Conservation (phyloP, 2,888 invertebrate species). For the Heliothis peltigera region DNA sequence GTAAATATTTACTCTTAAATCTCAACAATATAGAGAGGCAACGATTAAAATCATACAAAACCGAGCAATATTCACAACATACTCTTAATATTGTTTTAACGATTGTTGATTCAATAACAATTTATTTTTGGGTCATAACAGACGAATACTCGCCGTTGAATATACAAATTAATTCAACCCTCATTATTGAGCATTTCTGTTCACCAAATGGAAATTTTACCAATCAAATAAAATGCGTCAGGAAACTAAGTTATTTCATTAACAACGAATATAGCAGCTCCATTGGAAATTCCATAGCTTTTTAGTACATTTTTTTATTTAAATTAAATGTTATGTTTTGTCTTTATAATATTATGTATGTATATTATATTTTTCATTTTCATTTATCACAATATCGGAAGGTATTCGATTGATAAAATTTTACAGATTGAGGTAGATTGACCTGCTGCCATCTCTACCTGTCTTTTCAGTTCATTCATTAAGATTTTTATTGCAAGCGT, state of each 20-base stretch:
- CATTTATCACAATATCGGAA: too few relatives aligned
- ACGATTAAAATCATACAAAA: slow-evolving; percentile 39
- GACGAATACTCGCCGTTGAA: slow-evolving; percentile 16
- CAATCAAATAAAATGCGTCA: slow-evolving; percentile 52
- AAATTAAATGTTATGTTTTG: too few relatives aligned
- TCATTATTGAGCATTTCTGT: slow-evolving; percentile 57
- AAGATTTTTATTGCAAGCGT: too few relatives aligned
- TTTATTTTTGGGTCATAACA: slow-evolving; percentile 33
- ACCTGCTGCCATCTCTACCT: too few relatives aligned
- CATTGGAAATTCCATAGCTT: slow-evolving; percentile 47
- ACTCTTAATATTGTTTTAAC: slow-evolving; percentile 37
- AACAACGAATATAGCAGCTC: slow-evolving; percentile 38
- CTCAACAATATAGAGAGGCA: slow-evolving; percentile 23
- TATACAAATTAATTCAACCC: slow-evolving; percentile 62
- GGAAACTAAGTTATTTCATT: slow-evolving; percentile 46
- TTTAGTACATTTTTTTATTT: too few relatives aligned
- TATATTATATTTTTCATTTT: too few relatives aligned
- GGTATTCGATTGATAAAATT: too few relatives aligned
- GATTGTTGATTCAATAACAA: slow-evolving; percentile 41
- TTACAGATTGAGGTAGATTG: too few relatives aligned
- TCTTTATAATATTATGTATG: too few relatives aligned
- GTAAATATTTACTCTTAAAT: slow-evolving; percentile 48
- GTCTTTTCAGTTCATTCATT: too few relatives aligned
- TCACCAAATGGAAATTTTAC: slow-evolving; percentile 61
- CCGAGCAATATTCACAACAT: slow-evolving; percentile 32